phyloP scores from a whole-genome alignment of 2,888 invertebrate genomes.

The Ernsta delagoae region DNA sequence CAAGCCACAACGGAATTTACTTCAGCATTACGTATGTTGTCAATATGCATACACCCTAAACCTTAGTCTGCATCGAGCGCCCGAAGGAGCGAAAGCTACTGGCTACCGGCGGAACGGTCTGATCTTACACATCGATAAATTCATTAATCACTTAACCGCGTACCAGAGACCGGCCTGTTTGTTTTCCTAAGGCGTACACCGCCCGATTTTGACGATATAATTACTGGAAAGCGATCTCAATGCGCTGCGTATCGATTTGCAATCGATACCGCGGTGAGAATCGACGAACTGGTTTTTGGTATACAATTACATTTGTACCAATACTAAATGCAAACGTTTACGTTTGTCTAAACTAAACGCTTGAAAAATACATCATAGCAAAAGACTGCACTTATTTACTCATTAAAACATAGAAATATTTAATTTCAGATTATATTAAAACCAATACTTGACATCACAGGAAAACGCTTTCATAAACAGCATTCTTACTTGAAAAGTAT shows the following conservation, averaged over 20 bases:
- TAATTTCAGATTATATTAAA: no score
- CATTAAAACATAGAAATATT: no score
- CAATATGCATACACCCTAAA: slow-evolving; percentile 42
- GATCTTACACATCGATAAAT: slow-evolving; percentile 61
- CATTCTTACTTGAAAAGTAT: no score
- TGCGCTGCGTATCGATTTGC: slow-evolving; percentile 42
- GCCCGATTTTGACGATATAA: slow-evolving; percentile 47
- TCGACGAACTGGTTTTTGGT: slow-evolving; percentile 39
- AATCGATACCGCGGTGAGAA: slow-evolving; percentile 45
- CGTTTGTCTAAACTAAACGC: background rate
- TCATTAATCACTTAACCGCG: slow-evolving; percentile 64
- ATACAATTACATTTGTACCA: background rate
- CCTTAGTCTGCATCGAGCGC: slow-evolving; percentile 48
- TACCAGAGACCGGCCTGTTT: slow-evolving; percentile 44
- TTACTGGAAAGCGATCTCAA: slow-evolving; percentile 45
- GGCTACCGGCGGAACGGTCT: slow-evolving; percentile 44
- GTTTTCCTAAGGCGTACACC: slow-evolving; percentile 44
- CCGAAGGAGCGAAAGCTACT: slow-evolving; percentile 71
- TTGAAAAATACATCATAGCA: no score
- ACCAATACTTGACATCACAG: no score
- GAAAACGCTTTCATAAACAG: no score
- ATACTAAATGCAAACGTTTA: background rate
- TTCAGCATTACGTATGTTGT: no score
- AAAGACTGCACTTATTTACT: no score
- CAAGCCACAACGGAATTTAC: no score